phyloP scores from a whole-genome alignment of 2,888 invertebrate genomes.

The Anthrax anthrax region DNA sequence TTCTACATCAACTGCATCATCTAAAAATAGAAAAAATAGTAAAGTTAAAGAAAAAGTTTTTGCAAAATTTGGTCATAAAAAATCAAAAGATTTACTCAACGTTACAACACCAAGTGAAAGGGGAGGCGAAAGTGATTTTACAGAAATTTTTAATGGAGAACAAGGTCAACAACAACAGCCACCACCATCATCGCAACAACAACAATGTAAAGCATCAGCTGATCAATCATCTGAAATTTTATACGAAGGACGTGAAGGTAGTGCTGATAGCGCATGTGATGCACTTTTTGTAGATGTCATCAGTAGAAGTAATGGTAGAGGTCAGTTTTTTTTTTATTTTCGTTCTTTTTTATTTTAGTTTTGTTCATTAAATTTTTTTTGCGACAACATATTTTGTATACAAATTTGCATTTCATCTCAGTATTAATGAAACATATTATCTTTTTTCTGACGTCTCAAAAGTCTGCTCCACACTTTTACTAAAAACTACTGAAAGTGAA shows the following conservation, averaged over 20 bases:
- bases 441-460: too few relatives aligned
- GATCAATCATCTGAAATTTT: neutral
- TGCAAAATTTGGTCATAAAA: slow-evolving; percentile 25
- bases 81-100: slow-evolving; percentile 18
- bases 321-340: neutral
- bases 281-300: slow-evolving; percentile 1
- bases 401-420: too few relatives aligned
- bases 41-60: slow-evolving; percentile 22
- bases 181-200: neutral
- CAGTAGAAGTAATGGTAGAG: neutral
- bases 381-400: too few relatives aligned
- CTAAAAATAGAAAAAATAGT: slow-evolving; percentile 20
- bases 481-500: too few relatives aligned
- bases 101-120: neutral
- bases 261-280: slow-evolving; percentile 5
- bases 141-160: neutral
- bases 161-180: neutral
- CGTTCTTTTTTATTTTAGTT: too few relatives aligned
- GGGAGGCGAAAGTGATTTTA: neutral
- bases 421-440: too few relatives aligned
- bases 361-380: too few relatives aligned
- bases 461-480: too few relatives aligned
- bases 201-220: neutral
- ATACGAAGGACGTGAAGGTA: neutral
- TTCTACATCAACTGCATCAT: neutral